Percentiles rank a stretch among this genome's conserved stretches.
phyloP scores from a whole-genome alignment of 2,888 invertebrate genomes.

The Lithophane leautieri region DNA sequence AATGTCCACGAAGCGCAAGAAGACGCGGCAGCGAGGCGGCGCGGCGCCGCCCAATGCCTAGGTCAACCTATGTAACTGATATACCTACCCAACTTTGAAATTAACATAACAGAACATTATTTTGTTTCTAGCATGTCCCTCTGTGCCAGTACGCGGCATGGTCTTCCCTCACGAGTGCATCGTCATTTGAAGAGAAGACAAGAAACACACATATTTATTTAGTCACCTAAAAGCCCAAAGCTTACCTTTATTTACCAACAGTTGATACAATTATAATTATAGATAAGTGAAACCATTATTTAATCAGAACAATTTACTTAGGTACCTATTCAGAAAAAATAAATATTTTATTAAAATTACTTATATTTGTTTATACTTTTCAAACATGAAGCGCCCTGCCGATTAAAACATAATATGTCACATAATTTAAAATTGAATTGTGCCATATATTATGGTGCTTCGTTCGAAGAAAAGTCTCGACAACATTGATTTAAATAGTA shows the following conservation, averaged over 20 bases:
- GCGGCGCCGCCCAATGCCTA: neutral
- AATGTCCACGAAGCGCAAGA: neutral
- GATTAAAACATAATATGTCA: neutral
- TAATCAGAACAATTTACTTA: constrained; percentile 13
- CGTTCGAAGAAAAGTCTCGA: neutral
- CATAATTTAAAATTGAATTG: too few species aligned
- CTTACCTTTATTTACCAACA: constrained; percentile 29
- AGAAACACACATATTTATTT: constrained; percentile 56
- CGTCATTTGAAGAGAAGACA: constrained; percentile 90
- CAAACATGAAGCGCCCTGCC: neutral
- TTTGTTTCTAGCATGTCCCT: constrained; percentile 91
- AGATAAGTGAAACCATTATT: constrained; percentile 17
- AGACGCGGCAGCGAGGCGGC: too few species aligned
- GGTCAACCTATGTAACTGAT: neutral
- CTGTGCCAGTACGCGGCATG: constrained; percentile 81
- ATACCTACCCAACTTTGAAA: neutral
- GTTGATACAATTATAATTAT: constrained; percentile 10
- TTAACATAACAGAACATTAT: neutral
- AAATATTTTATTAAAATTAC: constrained; percentile 15
- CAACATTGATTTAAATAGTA: too few species aligned
- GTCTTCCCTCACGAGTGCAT: constrained; percentile 93
- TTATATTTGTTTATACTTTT: neutral
- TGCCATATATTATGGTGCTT: too few species aligned
- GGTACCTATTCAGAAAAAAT: constrained; percentile 4
- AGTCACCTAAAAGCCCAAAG: constrained; percentile 20